Evolutionary conservation across 1,140 invertebrate species (phyloP).

Genomic region (Eriocheir sinensis): DNA sequence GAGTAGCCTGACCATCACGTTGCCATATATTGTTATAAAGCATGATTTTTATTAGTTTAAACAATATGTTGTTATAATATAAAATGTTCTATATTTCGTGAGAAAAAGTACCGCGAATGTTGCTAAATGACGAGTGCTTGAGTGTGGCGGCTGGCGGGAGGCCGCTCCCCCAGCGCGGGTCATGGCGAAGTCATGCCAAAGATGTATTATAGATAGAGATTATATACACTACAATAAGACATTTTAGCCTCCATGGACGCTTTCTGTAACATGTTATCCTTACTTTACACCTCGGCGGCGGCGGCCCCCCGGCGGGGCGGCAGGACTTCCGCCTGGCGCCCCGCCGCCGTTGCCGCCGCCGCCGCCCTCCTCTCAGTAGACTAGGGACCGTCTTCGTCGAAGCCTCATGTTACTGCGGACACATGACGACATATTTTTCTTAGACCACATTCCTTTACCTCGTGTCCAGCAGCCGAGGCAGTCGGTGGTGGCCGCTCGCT

Average conservation of each 20-base stretch:
- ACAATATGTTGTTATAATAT: conserved; percentile 45
- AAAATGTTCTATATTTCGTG: conserved; percentile 54
- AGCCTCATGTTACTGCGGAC: conserved; percentile 13
- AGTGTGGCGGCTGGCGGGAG: conserved; percentile 34
- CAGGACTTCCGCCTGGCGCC: background rate
- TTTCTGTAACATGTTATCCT: conserved; percentile 66
- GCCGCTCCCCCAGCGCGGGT: conserved; percentile 27
- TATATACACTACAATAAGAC: conserved; percentile 74
- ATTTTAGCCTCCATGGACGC: conserved; percentile 59
- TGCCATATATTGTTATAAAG: conserved; percentile 67
- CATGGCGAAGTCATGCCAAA: conserved; percentile 73
- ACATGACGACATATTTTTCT: conserved; percentile 26
- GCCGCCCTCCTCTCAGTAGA: background rate
- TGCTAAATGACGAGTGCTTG: conserved; percentile 36
- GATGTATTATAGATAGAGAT: conserved; percentile 77
- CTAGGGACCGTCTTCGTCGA: conserved; percentile 12
- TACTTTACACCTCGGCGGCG: conserved; percentile 16
- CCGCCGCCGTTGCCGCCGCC: background rate
- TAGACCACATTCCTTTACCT: conserved; percentile 5
- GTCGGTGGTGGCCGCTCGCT: background rate
- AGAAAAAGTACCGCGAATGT: conserved; percentile 63
- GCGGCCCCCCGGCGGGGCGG: background rate
- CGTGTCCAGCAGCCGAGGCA: background rate
- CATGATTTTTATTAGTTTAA: conserved; percentile 60
- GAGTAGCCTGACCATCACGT: conserved; percentile 50